Conservation (phyloP, 2,797 vertebrate species). For the Hydrophis major region DNA sequence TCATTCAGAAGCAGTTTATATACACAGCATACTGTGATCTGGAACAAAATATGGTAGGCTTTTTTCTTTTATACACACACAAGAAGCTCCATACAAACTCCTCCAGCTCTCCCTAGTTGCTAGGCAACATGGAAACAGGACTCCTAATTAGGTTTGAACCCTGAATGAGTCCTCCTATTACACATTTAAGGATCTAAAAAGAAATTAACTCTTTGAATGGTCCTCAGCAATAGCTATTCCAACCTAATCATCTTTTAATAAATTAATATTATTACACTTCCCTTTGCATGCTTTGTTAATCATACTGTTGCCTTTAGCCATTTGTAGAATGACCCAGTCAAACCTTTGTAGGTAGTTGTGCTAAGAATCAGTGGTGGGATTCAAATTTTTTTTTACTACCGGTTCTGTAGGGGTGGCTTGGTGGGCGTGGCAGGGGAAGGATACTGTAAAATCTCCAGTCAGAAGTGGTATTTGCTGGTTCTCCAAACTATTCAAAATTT, state of each 20-base stretch:
- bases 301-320: not conserved
- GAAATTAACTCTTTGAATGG: not conserved
- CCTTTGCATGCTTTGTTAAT: not conserved
- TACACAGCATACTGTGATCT: not conserved
- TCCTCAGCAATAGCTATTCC: not conserved
- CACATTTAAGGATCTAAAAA: not conserved
- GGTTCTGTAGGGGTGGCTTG: no score
- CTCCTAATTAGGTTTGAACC: not conserved
- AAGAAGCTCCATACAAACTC: not conserved
- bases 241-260: not conserved
- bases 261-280: not conserved
- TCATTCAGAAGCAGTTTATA: not conserved
- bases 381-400: no score
- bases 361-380: not conserved
- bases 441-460: no score
- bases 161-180: not conserved
- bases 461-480: no score
- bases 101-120: not conserved
- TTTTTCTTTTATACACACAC: not conserved
- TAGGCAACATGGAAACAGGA: not conserved
- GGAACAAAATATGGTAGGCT: not conserved
- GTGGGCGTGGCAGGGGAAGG: no score
- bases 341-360: not conserved
- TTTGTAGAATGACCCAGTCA: not conserved
- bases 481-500: no score